phyloP scores from a whole-genome alignment of 2,888 invertebrate species.

The Nemotelus pantherinus region DNA sequence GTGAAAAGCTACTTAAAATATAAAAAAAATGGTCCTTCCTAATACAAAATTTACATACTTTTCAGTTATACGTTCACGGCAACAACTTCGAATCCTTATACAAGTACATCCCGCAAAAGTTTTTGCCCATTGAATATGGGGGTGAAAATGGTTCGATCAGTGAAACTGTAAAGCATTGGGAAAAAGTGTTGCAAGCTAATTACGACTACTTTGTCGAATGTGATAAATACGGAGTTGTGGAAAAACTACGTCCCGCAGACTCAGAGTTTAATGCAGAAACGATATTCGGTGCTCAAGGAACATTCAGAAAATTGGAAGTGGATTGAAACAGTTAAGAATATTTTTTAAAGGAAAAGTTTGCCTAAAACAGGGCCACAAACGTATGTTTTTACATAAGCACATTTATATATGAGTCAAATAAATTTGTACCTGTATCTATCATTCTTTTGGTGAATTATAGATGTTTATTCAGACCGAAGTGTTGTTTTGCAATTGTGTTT shows the following conservation, averaged over 20 bases:
- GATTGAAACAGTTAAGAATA: too few species aligned
- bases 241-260: slow-evolving; percentile 55
- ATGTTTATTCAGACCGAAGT: too few species aligned
- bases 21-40: too few species aligned
- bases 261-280: slow-evolving; percentile 52
- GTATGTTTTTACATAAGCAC: too few species aligned
- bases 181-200: slow-evolving; percentile 52
- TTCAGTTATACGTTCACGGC: slow-evolving; percentile 67
- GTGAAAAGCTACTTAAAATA: too few species aligned
- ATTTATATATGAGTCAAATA: too few species aligned
- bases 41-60: not conserved
- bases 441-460: too few species aligned
- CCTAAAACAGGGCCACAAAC: too few species aligned
- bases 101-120: slow-evolving; percentile 68
- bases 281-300: slow-evolving; percentile 57
- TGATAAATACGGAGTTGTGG: slow-evolving; percentile 56
- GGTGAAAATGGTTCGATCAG: slow-evolving; percentile 68
- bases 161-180: slow-evolving; percentile 53
- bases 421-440: too few species aligned
- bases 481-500: too few species aligned
- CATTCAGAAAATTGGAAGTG: slow-evolving; percentile 58
- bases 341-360: too few species aligned
- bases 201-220: slow-evolving; percentile 56
- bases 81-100: slow-evolving; percentile 68
- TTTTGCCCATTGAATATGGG: slow-evolving; percentile 73